Base-by-base conservation (phyloP, 2,113 vertebrate species). In the Pterocles orientalis region DNA sequence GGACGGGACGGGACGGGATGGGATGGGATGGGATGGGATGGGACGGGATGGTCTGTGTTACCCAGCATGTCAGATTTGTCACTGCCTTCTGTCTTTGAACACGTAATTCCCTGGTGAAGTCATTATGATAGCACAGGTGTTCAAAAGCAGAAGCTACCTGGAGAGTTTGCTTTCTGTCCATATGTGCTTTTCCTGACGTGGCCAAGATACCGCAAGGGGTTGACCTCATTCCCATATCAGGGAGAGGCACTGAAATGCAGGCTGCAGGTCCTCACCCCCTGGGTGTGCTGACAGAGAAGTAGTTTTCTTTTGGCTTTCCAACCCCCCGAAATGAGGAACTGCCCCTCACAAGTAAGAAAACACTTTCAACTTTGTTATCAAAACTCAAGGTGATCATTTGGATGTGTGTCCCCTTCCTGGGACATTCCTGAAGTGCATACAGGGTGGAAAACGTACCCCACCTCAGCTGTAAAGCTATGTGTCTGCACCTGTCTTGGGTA, bases 241-340 rank as follows among this genome's bases (percentile, higher is more conserved):
- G 20, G 18, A 65, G 29, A 61, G 24, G 14, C 41, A 47, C 2
- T 51, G 61, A 84, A 84, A 88, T 34, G 14, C 33, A 79, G 53
- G 20, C 34, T 94, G 70, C 28, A 34, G 41, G 25, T 84, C n/a
- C 28, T 81, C n/a, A 70, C 7, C 6, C n/a, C 14, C 28, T 2
- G 3, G 41, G 11, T 47, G 57, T 68, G 24, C 45, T 82, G 41
- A 31, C 0, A 7, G 28, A 73, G 31, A 85, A 51, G 4, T 19
- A 15, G 26, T 83, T 86, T 77, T 70, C 14, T 89, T 81, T 78
- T 43, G n/a, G 4, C 19, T 92, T 98, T 98, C 97, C 97, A 98
- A 14, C 33, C 78, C 83, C 98, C 97, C 98, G 96, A 84, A 97
- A 97, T 18, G 31, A 92, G 36, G 90, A 87, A 34, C 14, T 78